Evolutionary conservation across 2,888 invertebrate genomes (phyloP).

Genomic region (Caenorhabditis sp.): DNA sequence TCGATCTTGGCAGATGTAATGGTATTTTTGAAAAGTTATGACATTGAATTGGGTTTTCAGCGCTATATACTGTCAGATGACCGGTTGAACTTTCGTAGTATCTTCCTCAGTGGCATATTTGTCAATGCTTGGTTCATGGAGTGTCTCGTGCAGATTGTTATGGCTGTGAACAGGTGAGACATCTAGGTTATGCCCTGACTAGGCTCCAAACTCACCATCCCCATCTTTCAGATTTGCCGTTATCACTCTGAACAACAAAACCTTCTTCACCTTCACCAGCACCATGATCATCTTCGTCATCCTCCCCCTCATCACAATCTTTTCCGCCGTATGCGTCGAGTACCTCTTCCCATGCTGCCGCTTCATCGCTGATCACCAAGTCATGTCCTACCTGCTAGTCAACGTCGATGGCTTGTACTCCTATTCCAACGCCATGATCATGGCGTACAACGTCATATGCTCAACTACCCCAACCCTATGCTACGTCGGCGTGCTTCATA

Average conservation of each 20-base stretch:
- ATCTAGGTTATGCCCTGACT: too few relatives aligned
- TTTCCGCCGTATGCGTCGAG: neutral
- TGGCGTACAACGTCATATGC: slow-evolving; percentile 23
- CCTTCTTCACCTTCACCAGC: slow-evolving; percentile 37
- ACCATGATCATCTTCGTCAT: slow-evolving; percentile 34
- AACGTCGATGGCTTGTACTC: slow-evolving; percentile 10
- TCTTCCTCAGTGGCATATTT: too few relatives aligned
- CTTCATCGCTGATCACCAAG: slow-evolving; percentile 12
- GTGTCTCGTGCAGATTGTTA: slow-evolving; percentile 3
- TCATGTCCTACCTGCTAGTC: slow-evolving; percentile 30
- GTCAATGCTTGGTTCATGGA: neutral
- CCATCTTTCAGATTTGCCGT: slow-evolving; percentile 54
- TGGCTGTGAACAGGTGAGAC: slow-evolving; percentile 59
- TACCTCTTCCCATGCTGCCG: neutral
- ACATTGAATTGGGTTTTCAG: too few relatives aligned
- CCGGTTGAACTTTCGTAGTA: too few relatives aligned
- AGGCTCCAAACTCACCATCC: neutral
- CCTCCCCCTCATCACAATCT: slow-evolving; percentile 40
- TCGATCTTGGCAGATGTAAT: slow-evolving; percentile 49
- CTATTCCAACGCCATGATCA: slow-evolving; percentile 33
- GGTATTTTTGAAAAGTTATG: neutral
- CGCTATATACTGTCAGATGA: too few relatives aligned
- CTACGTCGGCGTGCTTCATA: slow-evolving; percentile 13
- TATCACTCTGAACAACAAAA: slow-evolving; percentile 48
- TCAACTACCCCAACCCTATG: slow-evolving; percentile 21